Conservation (phyloP, 2,888 invertebrate genomes). For the Lymantria monacha region DNA sequence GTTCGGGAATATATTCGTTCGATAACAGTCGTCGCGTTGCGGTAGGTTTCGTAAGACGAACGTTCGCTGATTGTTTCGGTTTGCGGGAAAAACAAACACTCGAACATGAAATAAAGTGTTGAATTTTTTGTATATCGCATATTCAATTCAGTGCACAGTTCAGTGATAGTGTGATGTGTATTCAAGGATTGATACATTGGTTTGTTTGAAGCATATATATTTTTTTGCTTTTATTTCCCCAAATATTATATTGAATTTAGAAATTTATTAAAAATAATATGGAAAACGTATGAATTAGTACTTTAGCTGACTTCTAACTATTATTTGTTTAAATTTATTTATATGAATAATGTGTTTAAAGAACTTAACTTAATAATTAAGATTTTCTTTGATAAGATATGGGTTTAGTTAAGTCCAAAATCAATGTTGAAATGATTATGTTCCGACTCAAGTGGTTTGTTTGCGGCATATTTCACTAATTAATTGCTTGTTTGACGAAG, state of each 20-base stretch:
- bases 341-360: no score
- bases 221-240: slow-evolving; percentile 22
- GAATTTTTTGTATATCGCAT: slow-evolving; percentile 35
- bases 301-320: no score
- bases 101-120: slow-evolving; percentile 34
- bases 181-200: slow-evolving; percentile 41
- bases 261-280: no score
- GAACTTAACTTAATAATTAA: no score
- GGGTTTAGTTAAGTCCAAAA: background rate
- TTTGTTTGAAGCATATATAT: slow-evolving; percentile 32
- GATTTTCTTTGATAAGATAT: no score
- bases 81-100: slow-evolving; percentile 27
- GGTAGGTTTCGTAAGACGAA: slow-evolving; percentile 60
- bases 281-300: no score
- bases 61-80: slow-evolving; percentile 38
- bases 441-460: slow-evolving; percentile 15
- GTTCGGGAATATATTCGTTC: slow-evolving; percentile 45
- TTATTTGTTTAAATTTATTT: no score
- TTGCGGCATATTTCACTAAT: slow-evolving; percentile 36
- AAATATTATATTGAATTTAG: background rate
- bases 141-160: slow-evolving; percentile 19
- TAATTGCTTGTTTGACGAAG: slow-evolving; percentile 42
- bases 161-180: slow-evolving; percentile 30
- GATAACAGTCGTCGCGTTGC: slow-evolving; percentile 63
- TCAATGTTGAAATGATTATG: slow-evolving; percentile 11